Base-by-base conservation (phyloP, 2,888 invertebrate genomes). In the Epinotia nisella region DNA sequence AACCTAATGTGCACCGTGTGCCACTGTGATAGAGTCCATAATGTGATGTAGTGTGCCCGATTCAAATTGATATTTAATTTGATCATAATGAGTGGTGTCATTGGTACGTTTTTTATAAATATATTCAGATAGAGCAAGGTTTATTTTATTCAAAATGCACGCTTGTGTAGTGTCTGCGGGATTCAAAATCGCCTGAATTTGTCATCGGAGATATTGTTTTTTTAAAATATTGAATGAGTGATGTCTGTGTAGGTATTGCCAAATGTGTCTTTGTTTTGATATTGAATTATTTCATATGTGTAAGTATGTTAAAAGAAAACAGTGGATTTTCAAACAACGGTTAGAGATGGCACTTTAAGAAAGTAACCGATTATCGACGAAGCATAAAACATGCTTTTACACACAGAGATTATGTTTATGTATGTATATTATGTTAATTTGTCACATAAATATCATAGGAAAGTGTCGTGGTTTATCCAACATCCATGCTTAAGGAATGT, bases 41-140 rank as follows among this genome's bases (percentile, higher is more conserved):
- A 39, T 51, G 53, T 53, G 15, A 51, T 72, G 19, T 41, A n/a
- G 19, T 67, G 45, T 55, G 45, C 41, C 45, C 41, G 15, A 68
- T 72, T 56, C 21, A 64, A 71, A 71, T 61, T 67, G 60, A 45
- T 35, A 67, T 55, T 71, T 58, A 67, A 66, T 66, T 58, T 59
- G 60, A 64, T 55, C 19, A 21, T 51, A 58, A 80, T 79, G 80
- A 77, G 75, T 58, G 78, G 76, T 2, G 73, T 77, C 59, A 77
- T 77, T 59, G 81, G 80, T 80, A 77, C 60, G 71, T 75, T 51
- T 62, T 53, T 70, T 45, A 41, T 71, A 24, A 45, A 45, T 61
- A 45, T 7, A 56, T 15, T 15, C 15, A 24, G 21, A 24, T 24
- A 24, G 5, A 29, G 29, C 29, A 24, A 56, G 24, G 3, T 41